These are phyloP conservation scores for Caenorhabditis auriculariae DNA, from an alignment of 2,888 invertebrate species.

Conservation along the genomic window DNA sequence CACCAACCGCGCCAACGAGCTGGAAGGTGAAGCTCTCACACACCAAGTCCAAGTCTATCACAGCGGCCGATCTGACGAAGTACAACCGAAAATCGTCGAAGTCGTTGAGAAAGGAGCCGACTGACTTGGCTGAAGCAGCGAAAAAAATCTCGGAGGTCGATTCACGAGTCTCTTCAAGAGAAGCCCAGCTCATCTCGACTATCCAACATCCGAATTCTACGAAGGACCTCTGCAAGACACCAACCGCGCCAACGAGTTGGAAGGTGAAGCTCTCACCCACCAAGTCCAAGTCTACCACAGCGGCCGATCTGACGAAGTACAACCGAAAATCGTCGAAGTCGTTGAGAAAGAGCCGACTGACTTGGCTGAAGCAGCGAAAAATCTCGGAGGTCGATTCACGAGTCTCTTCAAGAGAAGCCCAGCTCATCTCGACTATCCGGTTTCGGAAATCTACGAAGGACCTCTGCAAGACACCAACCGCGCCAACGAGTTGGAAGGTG, in stretches of 20 bases:
- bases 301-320: constrained; percentile 13
- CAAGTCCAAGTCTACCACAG: constrained; percentile 29
- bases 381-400: no score
- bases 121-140: no score
- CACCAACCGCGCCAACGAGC: constrained; percentile 7
- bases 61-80: constrained; percentile 7
- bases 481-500: constrained; percentile 7
- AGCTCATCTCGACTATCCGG: constrained; percentile 23
- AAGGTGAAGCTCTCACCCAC: constrained; percentile 21
- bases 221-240: constrained; percentile 31
- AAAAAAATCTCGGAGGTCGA: no score
- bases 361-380: constrained; percentile 6
- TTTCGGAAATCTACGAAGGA: constrained; percentile 21
- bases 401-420: constrained; percentile 18
- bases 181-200: constrained; percentile 28
- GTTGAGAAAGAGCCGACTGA: constrained; percentile 12
- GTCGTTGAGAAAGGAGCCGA: constrained; percentile 3
- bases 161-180: constrained; percentile 33
- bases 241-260: constrained; percentile 16
- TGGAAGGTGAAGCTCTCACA: constrained; percentile 8
- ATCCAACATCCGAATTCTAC: constrained; percentile 28
- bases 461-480: constrained; percentile 10
- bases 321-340: constrained; percentile 5
- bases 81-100: constrained; percentile 3
- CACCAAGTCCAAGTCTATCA: constrained; percentile 22